These are phyloP conservation scores for Hyposoter didymator DNA, from an alignment of 2,888 invertebrate genomes.

Conservation along the genomic window DNA sequence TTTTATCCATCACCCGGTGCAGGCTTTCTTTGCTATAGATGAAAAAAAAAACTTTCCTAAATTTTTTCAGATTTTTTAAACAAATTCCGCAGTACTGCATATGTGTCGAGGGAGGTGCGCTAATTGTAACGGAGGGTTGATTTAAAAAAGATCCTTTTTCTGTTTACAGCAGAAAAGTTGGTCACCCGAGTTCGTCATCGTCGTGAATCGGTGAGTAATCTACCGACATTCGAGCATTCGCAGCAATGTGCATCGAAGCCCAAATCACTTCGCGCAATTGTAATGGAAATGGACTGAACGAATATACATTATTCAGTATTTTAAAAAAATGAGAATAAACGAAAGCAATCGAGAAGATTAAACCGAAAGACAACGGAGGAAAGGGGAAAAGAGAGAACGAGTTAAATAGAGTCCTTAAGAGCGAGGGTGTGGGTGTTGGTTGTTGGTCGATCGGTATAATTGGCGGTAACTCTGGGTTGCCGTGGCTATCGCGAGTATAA, in stretches of 20 bases:
- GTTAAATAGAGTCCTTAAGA: conserved; percentile 39
- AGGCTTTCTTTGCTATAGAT: no score
- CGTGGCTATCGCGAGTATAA: conserved; percentile 59
- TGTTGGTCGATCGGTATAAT: conserved; percentile 51
- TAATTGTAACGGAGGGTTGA: no score
- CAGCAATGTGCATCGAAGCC: neutral
- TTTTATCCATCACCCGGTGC: no score
- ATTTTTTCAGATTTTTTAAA: no score
- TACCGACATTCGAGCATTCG: neutral
- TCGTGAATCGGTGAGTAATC: neutral
- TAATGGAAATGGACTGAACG: neutral
- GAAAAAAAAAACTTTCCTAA: no score
- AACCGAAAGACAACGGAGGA: neutral
- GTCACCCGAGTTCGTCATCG: neutral
- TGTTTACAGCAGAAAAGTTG: conserved; percentile 14
- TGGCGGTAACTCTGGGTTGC: conserved; percentile 60
- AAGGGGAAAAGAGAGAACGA: neutral
- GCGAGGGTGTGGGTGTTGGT: conserved; percentile 11
- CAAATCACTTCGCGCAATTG: neutral
- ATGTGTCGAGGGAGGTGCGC: no score
- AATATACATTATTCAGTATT: neutral
- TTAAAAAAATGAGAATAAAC: neutral
- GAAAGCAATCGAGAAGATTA: conserved; percentile 13
- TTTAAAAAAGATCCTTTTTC: neutral
- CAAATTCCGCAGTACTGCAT: no score